Conservation (phyloP, 2,797 vertebrate genomes). For the Aselliscus stoliczkanus region DNA sequence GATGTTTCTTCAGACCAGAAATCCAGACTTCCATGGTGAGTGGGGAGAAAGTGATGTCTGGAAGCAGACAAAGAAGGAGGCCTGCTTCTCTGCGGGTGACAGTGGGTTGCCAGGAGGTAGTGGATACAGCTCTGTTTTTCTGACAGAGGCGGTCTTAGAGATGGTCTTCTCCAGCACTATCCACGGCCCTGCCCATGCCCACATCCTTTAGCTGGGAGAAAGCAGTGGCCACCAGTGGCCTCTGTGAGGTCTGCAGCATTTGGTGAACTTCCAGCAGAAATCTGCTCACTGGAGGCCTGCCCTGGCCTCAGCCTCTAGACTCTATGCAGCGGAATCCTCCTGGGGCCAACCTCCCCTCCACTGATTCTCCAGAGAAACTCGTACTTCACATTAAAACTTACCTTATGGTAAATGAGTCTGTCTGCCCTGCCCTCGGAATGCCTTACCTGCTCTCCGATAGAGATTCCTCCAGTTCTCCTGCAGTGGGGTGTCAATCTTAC, state of each 20-base stretch:
- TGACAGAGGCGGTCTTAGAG: background rate
- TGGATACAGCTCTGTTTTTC: background rate
- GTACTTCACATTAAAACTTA: background rate
- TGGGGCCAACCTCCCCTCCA: rapidly evolving
- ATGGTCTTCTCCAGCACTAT: background rate
- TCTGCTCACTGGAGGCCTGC: background rate
- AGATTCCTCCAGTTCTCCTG: background rate
- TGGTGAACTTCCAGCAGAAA: background rate
- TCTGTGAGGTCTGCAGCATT: background rate
- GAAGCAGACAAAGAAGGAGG: background rate
- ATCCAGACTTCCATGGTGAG: background rate
- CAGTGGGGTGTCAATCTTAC: too few relatives aligned
- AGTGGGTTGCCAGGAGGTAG: background rate
- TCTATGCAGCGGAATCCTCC: background rate
- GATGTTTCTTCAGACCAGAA: background rate
- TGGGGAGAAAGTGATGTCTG: background rate
- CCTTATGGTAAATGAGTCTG: background rate
- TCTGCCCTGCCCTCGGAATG: background rate
- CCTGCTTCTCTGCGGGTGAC: rapidly evolving
- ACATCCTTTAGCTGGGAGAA: background rate
- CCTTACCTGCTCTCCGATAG: background rate
- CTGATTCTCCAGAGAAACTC: background rate
- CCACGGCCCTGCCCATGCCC: too few relatives aligned
- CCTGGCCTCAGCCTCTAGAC: background rate
- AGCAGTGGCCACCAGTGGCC: background rate